These are phyloP conservation scores for Misgurnus mizolepis DNA, from an alignment of 2,113 vertebrate species.

Conservation along the genomic window DNA sequence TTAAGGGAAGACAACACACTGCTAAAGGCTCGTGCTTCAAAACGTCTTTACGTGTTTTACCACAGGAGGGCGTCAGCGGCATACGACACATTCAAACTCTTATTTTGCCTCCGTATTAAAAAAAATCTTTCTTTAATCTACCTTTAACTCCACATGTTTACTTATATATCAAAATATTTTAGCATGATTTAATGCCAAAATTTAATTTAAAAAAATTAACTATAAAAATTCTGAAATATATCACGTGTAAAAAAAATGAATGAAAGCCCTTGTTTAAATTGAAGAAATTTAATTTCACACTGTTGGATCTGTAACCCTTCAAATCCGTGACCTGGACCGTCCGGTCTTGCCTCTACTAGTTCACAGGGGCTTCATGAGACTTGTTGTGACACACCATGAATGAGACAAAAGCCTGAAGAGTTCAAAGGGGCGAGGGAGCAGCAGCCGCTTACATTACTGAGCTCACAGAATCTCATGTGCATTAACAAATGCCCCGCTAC, in stretches of 20 bases:
- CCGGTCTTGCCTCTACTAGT: slow-evolving; percentile 31
- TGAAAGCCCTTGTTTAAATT: background rate
- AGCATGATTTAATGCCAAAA: no score
- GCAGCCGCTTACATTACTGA: slow-evolving; percentile 20
- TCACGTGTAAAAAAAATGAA: background rate
- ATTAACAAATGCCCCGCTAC: slow-evolving; percentile 53
- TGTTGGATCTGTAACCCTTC: background rate
- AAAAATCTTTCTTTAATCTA: no score
- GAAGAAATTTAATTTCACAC: background rate
- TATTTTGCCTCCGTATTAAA: no score
- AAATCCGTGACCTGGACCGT: background rate
- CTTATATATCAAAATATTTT: no score
- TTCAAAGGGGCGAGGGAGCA: slow-evolving; percentile 61
- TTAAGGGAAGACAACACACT: no score
- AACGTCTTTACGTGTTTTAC: no score
- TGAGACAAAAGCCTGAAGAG: slow-evolving; percentile 65
- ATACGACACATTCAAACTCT: no score
- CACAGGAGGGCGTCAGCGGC: no score
- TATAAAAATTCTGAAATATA: background rate
- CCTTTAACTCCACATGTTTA: no score
- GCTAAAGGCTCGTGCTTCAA: no score
- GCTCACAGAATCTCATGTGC: slow-evolving; percentile 30
- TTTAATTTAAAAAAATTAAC: no score
- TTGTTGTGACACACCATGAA: slow-evolving; percentile 39
- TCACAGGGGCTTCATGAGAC: slow-evolving; percentile 21